These are phyloP conservation scores for Ennomos fuscantarius DNA, from an alignment of 2,888 invertebrate species.

Conservation along the genomic window DNA sequence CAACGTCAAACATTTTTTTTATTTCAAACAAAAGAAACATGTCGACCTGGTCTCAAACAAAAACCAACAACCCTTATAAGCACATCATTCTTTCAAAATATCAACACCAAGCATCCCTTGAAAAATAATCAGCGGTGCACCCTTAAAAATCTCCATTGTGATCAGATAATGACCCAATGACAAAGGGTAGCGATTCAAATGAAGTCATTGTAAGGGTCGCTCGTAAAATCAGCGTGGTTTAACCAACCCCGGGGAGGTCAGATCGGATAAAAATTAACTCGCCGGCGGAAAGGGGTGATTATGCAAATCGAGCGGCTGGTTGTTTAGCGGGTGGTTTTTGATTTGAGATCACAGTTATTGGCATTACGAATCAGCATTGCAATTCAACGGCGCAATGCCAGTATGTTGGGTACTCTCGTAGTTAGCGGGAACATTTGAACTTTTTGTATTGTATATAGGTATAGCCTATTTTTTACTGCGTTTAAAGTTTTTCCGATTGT, in stretches of 20 bases:
- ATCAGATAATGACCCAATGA: conserved; percentile 38
- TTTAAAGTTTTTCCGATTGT: no score
- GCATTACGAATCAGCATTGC: no score
- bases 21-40: not conserved
- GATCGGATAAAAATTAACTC: conserved; percentile 36
- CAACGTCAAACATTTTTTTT: not conserved
- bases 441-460: no score
- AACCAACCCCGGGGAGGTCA: conserved; percentile 8
- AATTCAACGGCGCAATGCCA: no score
- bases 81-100: not conserved
- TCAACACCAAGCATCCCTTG: conserved; percentile 3
- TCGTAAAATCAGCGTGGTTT: conserved; percentile 28
- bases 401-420: no score
- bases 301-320: not conserved
- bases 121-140: conserved; percentile 8
- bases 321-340: not conserved
- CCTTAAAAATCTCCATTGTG: conserved; percentile 15
- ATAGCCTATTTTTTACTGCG: no score
- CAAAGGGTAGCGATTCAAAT: conserved; percentile 47
- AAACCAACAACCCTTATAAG: not conserved
- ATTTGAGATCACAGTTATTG: not conserved
- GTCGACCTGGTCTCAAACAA: not conserved
- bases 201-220: conserved; percentile 43
- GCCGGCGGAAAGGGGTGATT: conserved; percentile 1
- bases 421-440: no score